Percentiles rank a stretch among this genome's conserved stretches.
These are phyloP conservation scores for Gymnocephalus cernua DNA, from an alignment of 2,113 vertebrate species.

Conservation along the genomic window DNA sequence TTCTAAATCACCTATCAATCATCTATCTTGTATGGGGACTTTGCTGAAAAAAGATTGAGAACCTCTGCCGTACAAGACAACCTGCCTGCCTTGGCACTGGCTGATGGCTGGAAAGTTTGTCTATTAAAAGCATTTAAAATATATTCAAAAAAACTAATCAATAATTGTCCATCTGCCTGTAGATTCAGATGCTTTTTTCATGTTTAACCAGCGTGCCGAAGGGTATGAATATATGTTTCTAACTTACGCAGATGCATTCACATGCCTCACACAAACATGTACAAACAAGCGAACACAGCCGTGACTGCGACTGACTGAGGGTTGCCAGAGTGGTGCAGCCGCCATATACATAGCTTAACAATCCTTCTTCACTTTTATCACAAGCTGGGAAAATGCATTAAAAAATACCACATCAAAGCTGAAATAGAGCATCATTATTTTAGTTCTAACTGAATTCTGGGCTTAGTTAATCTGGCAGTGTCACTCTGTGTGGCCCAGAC, in stretches of 20 bases:
- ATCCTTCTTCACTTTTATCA: conserved; percentile 54
- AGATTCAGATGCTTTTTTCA: background rate
- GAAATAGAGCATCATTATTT: conserved; percentile 58
- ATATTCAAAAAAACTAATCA: background rate
- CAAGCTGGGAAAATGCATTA: conserved; percentile 44
- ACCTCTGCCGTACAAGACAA: too few relatives aligned
- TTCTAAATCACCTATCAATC: too few relatives aligned
- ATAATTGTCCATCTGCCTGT: background rate
- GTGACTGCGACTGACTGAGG: conserved; percentile 10
- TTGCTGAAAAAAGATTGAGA: too few relatives aligned
- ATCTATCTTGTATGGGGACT: too few relatives aligned
- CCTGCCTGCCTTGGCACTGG: background rate
- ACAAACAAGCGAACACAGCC: conserved; percentile 23
- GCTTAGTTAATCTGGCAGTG: conserved; percentile 52
- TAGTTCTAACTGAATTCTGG: conserved; percentile 55
- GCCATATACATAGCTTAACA: conserved; percentile 25
- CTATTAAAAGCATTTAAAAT: background rate
- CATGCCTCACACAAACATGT: conserved; percentile 4
- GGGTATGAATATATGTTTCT: background rate
- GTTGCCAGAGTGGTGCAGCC: conserved; percentile 32
- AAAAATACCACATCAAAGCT: conserved; percentile 48
- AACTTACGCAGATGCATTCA: background rate
- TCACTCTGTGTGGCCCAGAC: conserved; percentile 36
- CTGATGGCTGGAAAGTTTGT: background rate
- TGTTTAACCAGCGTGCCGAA: background rate